Conservation (phyloP, 1,140 invertebrate genomes). For the Holcopasites calliopsidis region DNA sequence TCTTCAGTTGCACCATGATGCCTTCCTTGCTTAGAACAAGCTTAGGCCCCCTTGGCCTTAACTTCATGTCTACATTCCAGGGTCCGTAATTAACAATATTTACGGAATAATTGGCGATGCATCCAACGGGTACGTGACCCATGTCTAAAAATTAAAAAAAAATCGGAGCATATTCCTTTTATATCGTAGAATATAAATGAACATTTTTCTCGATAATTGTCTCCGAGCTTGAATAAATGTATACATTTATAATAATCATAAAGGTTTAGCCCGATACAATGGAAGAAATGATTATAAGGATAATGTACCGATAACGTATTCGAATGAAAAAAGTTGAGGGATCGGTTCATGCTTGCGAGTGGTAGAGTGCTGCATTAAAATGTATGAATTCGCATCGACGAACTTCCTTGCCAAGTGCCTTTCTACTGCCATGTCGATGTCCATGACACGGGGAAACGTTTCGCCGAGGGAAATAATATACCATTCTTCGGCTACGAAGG, state of each 20-base stretch:
- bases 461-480: conserved; percentile 64
- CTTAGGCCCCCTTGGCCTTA: conserved; percentile 53
- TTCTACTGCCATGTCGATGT: conserved; percentile 78
- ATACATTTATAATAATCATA: too few relatives aligned
- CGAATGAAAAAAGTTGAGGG: conserved; percentile 65
- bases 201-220: neutral
- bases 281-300: neutral
- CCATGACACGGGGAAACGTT: conserved; percentile 60
- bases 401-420: conserved; percentile 65
- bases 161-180: neutral
- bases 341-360: conserved; percentile 57
- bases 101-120: conserved; percentile 59
- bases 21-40: conserved; percentile 48
- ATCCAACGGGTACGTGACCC: conserved; percentile 69
- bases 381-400: conserved; percentile 59
- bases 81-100: conserved; percentile 75
- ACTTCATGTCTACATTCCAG: conserved; percentile 55
- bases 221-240: neutral
- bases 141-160: conserved; percentile 73
- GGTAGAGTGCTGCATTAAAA: conserved; percentile 50
- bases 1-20: conserved; percentile 65
- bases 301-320: conserved; percentile 69
- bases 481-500: conserved; percentile 64
- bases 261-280: neutral
- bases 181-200: neutral